Evolutionary conservation across 2,113 vertebrate genomes (phyloP), one percentile per base, ranked within the genome.

Genomic region (Lycaon pictus): DNA sequence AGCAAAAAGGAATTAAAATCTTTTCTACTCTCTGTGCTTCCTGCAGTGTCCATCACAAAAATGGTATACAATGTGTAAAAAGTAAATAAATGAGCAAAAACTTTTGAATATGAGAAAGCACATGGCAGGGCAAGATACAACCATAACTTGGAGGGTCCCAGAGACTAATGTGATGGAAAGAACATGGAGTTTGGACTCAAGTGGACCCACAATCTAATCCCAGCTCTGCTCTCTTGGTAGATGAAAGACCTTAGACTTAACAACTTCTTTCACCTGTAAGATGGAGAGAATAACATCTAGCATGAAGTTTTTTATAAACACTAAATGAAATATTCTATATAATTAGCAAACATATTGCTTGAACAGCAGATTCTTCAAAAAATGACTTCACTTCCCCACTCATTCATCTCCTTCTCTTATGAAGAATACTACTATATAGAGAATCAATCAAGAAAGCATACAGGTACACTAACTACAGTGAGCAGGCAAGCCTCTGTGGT

Each of bases 321-420:
- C 71, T 79, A 95, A 71, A 3, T 53, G 27, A 71, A 76, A 77
- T 43, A 72, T 0, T 85, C 43, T 72, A 35, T 15, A 2, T 56
- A 22, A 37, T 62, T n/a, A 89, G 17, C 10, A 82, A 56, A 27
- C 0, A 15, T 53, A 60, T 62, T 88, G 17, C 9, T 74, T 67
- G 16, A 74, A 58, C 6, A 88, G 55, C 48, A 93, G 35, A 72
- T 81, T 85, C 95, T 92, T 85, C 25, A 13, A 93, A 95, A 74
- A 15, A 77, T 85, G 15, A 67, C 7, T 69, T 90, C 4, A 22
- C 27, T 16, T 20, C 6, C 20, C 3, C 7, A 17, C 32, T 32
- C 23, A 80, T 80, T 83, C 9, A 77, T 43, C 32, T 87, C 29
- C 37, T 13, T 53, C 16, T 16, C 63, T 90, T 63, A 56, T 48